Evolutionary conservation across 2,113 vertebrate genomes (phyloP), one percentile per base, ranked within the genome.

Genomic region (Phyllopteryx taeniolatus): DNA sequence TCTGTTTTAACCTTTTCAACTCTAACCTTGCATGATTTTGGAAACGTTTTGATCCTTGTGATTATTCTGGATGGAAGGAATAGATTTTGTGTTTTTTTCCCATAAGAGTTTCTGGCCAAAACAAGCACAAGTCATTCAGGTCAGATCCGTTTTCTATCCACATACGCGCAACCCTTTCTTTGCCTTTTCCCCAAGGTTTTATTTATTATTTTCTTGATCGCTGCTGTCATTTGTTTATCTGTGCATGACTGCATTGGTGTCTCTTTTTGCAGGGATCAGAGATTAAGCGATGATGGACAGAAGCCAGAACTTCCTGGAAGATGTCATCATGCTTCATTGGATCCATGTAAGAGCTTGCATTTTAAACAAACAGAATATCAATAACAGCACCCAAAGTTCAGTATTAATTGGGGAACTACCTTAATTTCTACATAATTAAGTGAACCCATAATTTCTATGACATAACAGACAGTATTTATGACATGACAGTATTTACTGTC

Each of bases 21-120:
- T 53, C 64, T 5, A 5, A 69, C 64, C 70, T 82, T 75, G 79
- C 68, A 74, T 72, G 74, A 71, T 67, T 76, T 80, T 74, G 76
- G 68, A 82, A 88, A 70, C 4, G 20, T 68, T 63, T 39, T 59
- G 35, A 74, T 79, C 72, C 51, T 42, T 33, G 62, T 5, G 14
- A 78, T 71, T 44, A 79, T 68, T 39, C 20, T 43, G 42, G 71
- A 74, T 22, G 42, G 63, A 66, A 60, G 63, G 10, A 63, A 54
- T 51, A 62, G 56, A 67, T 53, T 39, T 39, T 51, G 33, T 61
- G 46, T 61, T 73, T 62, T 64, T 68, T 72, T n/a, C n/a, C 62
- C 65, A 72, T 47, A 35, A 60, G 61, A 67, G 57, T 72, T 44
- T 60, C 44, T 19, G 57, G 73, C 75, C 77, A 82, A 78, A 56